Base-by-base conservation (phyloP, 2,888 invertebrate species). In the Malthinus seriepunctatus region DNA sequence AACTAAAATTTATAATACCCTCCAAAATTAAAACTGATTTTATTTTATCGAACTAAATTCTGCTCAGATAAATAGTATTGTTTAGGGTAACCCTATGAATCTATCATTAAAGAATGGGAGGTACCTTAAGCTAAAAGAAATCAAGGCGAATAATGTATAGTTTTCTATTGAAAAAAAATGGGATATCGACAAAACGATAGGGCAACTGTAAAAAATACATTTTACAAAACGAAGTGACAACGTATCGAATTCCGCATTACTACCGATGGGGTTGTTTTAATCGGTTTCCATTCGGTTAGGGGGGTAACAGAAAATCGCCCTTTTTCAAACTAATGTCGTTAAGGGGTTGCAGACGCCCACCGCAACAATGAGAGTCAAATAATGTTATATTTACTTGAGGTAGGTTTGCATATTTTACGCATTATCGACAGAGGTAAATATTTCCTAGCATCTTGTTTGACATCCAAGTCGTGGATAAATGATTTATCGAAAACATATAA, bases 201-300 rank as follows among this genome's bases (percentile, higher is more conserved):
- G 60, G 49, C 56, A 52, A 58, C 61, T 66, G 73, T 70, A 73
- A 72, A 65, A 75, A 75, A 71, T 73, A 69, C 73, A 72, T 75
- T 76, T 75, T 67, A 73, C 75, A 73, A 75, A 76, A 76, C 74
- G 71, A 69, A 74, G 69, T 77, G 78, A 78, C 78, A 77, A 78
- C 78, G 78, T 78, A 78, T 78, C 78, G 77, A 78, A 77, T 78
- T 78, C 73, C 74, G 44, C 38, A 71, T 72, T 42, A 42, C 71
- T 72, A 71, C 64, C 71, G 68, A 76, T 77, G 76, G 78, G 78
- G 78, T 77, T 78, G 76, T 77, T 78, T 77, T 77, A 77, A 77
- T 77, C 77, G 77, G 75, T 76, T 77, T 76, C 70, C 63, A 63
- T 62, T 71, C 74, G 65, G 67, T 70, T 64, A 62, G 73, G 71